Conservation (phyloP, 2,888 invertebrate genomes). For the Philhelius pedissequus region DNA sequence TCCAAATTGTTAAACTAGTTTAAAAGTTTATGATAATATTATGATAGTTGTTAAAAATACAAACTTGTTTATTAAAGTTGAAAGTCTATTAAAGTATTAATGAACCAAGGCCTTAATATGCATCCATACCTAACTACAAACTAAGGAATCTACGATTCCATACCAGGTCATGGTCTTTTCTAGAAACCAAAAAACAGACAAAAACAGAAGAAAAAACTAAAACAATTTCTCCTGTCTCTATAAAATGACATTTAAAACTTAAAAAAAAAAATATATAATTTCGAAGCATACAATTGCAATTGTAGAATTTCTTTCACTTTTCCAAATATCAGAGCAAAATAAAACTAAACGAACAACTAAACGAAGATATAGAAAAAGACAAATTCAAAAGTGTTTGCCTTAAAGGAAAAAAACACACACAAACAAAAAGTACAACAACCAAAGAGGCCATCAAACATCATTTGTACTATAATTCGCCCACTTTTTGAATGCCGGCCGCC, state of each 20-base stretch:
- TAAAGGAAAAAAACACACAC: not conserved
- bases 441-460: constrained; percentile 56
- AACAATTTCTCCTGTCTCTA: constrained; percentile 15
- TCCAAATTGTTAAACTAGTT: no score
- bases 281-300: constrained; percentile 51
- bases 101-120: no score
- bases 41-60: no score
- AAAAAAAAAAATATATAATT: not conserved
- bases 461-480: constrained; percentile 6
- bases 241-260: constrained; percentile 1
- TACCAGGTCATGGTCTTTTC: constrained; percentile 49
- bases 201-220: constrained; percentile 25
- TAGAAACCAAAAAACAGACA: not conserved
- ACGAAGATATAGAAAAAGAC: not conserved
- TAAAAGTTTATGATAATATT: no score
- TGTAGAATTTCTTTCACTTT: constrained; percentile 31
- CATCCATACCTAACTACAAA: no score
- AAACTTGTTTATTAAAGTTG: no score
- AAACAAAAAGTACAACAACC: constrained; percentile 10
- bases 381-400: constrained; percentile 54
- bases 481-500: constrained; percentile 12
- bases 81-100: no score
- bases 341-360: constrained; percentile 10
- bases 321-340: not conserved
- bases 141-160: not conserved